Evolutionary conservation across 2,113 vertebrate species (phyloP).

Genomic region (Laterallus jamaicensis): DNA sequence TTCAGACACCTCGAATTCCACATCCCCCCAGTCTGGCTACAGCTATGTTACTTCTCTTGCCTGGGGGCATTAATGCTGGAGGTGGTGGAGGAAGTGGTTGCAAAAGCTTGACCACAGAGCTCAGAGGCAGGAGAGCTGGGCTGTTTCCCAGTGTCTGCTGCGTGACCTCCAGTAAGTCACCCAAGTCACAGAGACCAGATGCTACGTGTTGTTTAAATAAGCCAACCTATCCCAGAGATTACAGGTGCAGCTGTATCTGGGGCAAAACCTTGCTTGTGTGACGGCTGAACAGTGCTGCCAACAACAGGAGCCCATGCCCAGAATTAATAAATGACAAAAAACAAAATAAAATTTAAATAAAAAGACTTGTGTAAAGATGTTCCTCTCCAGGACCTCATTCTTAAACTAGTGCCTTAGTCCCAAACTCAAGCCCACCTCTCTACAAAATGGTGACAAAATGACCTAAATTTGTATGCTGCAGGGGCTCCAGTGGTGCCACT

Average conservation of each 20-base stretch:
- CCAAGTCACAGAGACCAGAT: conserved; percentile 23
- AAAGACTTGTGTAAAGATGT: not conserved
- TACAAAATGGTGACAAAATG: not conserved
- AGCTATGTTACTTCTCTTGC: not conserved
- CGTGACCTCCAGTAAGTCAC: not conserved
- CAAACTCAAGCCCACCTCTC: not conserved
- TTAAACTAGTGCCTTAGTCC: not conserved
- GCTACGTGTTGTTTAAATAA: conserved; percentile 20
- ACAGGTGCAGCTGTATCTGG: not conserved
- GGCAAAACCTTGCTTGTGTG: not conserved
- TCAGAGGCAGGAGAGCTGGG: conserved; percentile 21
- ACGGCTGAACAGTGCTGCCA: conserved; percentile 17
- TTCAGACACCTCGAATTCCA: not conserved
- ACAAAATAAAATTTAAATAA: not conserved
- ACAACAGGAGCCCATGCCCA: not conserved
- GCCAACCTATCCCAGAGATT: not conserved
- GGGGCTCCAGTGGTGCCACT: not conserved
- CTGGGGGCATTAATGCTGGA: not conserved
- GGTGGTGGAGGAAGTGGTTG: not conserved
- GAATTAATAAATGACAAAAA: not conserved
- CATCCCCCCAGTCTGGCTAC: not conserved
- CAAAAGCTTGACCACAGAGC: not conserved
- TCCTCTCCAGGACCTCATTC: not conserved
- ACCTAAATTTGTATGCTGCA: not conserved
- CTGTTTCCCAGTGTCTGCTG: conserved; percentile 25